These are phyloP conservation scores for Dendroctonus valens DNA, from an alignment of 1,140 invertebrate genomes.

Conservation along the genomic window DNA sequence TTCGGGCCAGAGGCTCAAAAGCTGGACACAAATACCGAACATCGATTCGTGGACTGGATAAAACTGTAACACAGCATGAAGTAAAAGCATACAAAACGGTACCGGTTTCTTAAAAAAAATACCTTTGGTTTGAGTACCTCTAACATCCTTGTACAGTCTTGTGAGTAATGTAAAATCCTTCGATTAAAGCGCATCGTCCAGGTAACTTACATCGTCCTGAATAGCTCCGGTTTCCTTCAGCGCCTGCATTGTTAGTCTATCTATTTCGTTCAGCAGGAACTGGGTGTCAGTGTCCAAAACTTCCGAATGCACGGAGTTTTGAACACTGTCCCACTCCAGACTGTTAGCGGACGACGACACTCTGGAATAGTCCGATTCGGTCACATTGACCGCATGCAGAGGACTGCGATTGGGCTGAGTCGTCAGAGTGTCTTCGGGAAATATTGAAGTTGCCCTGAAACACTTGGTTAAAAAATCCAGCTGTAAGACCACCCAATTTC, in stretches of 20 bases:
- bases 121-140: no score
- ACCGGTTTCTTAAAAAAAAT: no score
- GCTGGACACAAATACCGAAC: no score
- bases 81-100: no score
- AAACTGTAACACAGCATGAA: no score
- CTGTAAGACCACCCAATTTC: neutral
- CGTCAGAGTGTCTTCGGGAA: conserved; percentile 28
- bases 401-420: conserved; percentile 1
- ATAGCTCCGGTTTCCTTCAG: conserved; percentile 54
- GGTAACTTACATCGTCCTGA: conserved; percentile 14
- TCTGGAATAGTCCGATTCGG: conserved; percentile 54
- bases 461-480: neutral
- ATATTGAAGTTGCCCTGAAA: conserved; percentile 25
- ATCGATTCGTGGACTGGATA: no score
- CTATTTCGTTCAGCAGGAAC: conserved; percentile 56
- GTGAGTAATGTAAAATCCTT: neutral
- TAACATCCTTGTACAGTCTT: no score
- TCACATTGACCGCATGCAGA: conserved; percentile 24
- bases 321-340: conserved; percentile 59
- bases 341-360: conserved; percentile 58
- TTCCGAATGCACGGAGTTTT: conserved; percentile 50
- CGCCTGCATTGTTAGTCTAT: conserved; percentile 55
- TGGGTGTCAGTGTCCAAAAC: conserved; percentile 54
- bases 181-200: conserved; percentile 27
- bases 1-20: no score